A percentile compares a stretch with the other conserved stretches of the same genome.
These are phyloP conservation scores for Macrosteles quadrilineatus DNA, from an alignment of 1,140 invertebrate species.

Conservation along the genomic window DNA sequence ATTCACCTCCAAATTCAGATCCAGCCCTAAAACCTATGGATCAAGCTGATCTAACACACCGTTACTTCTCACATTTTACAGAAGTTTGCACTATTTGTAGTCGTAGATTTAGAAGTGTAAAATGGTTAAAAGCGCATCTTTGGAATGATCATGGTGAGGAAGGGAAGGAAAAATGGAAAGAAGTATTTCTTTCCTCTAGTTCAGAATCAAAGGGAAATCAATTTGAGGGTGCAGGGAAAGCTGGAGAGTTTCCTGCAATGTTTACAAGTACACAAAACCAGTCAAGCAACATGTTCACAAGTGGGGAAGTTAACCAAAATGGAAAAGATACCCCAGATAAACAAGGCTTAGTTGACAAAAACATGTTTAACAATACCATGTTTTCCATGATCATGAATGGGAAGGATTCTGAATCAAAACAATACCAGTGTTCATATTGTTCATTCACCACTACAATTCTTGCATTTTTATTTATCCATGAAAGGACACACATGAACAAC, in stretches of 20 bases:
- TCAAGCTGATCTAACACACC: conserved; percentile 41
- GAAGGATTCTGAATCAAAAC: conserved; percentile 50
- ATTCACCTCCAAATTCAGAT: conserved; percentile 26
- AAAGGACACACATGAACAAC: conserved; percentile 65
- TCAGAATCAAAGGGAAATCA: neutral
- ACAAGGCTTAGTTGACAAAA: neutral
- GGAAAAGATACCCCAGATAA: neutral
- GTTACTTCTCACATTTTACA: conserved; percentile 69
- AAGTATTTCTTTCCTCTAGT: conserved; percentile 48
- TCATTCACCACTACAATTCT: conserved; percentile 86
- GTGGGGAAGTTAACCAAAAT: neutral
- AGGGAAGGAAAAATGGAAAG: conserved; percentile 70
- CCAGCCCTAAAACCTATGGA: conserved; percentile 33
- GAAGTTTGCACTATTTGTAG: conserved; percentile 86
- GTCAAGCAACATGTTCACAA: neutral
- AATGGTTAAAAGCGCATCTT: conserved; percentile 88
- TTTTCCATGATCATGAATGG: conserved; percentile 22
- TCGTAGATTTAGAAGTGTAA: conserved; percentile 83
- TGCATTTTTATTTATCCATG: conserved; percentile 88
- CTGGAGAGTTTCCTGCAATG: conserved; percentile 14
- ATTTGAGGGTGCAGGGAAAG: neutral
- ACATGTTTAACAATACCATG: conserved; percentile 10
- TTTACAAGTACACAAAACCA: neutral
- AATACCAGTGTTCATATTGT: conserved; percentile 86
- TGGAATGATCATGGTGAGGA: conserved; percentile 80